Evolutionary conservation across 2,113 vertebrate genomes (phyloP), one percentile per base, ranked within the genome.

Genomic region (Balaenoptera acutorostrata): DNA sequence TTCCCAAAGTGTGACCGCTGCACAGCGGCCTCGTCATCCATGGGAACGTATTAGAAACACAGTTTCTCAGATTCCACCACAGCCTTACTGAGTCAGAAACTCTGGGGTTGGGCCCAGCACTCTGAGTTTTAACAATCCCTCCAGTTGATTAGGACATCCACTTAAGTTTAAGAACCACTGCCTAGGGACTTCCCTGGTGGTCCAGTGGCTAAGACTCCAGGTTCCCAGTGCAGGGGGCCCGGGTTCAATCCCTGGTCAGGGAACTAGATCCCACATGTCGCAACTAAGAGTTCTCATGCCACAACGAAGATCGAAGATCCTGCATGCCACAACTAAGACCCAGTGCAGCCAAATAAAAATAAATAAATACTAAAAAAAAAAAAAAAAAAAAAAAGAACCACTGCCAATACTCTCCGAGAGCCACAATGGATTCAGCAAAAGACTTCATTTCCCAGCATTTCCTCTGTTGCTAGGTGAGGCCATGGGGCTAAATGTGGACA

Each of bases 1-100:
- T 13, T 59, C 46, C 46, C 15, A 46, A 61, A 64, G 20, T 17
- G 23, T 36, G 52, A 44, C 8, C 6, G 4, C 25, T 25, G 21
- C 27, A 46, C 8, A 0, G 25, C 8, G 33, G 25, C 23, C 39
- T 15, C 49, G 7, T 0, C 31, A 17, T 4, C 59, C 39, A 0
- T 11, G 4, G 64, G 9, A 44, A 52, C 39, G 33, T 71, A 39
- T 9, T n/a, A 27, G 69, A 93, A 74, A 84, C 74, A 6, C 8
- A 82, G 52, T 61, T 18, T 14, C 36, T 91, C 66, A 74, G 31
- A 29, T 78, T 81, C 49, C 3, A 15, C 55, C 77, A 9, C 29
- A 80, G 25, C 9, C 14, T n/a, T 29, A 36, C 39, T 61, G 17
- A 61, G 21, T 61, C 59, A 61, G 59, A 88, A 44, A 57, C 61